Evolutionary conservation across 2,888 invertebrate species (phyloP).

Genomic region (Holacanthella duospinosa): DNA sequence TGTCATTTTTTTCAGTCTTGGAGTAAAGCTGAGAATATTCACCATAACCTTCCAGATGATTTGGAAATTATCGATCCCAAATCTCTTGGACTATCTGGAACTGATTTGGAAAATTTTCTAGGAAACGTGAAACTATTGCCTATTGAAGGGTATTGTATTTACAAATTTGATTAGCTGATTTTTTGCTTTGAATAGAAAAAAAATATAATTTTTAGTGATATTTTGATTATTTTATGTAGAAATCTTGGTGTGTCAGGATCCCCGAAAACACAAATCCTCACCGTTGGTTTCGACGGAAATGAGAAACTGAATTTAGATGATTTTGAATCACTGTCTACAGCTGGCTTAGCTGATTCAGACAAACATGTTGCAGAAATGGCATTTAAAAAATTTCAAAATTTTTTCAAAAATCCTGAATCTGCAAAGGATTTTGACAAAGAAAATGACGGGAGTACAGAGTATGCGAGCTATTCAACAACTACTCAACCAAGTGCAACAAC

Average conservation of each 20-base stretch:
- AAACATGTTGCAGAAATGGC: slow-evolving; percentile 34
- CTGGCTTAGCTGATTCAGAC: slow-evolving; percentile 25
- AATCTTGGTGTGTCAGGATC: slow-evolving; percentile 13
- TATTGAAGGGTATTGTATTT: slow-evolving; percentile 24
- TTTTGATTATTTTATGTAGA: not conserved
- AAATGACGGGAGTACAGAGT: not conserved
- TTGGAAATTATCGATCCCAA: slow-evolving; percentile 37
- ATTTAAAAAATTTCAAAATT: slow-evolving; percentile 33
- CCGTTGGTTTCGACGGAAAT: slow-evolving; percentile 37
- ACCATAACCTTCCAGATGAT: slow-evolving; percentile 34
- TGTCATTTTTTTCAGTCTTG: not conserved
- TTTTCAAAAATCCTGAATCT: slow-evolving; percentile 22
- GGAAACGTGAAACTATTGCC: slow-evolving; percentile 36
- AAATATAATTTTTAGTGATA: not conserved
- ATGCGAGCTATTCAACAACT: not conserved
- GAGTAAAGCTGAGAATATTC: slow-evolving; percentile 4
- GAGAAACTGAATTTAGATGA: slow-evolving; percentile 35
- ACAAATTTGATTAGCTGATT: not conserved
- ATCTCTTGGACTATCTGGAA: slow-evolving; percentile 31
- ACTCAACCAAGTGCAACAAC: slow-evolving; percentile 14
- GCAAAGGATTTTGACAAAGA: slow-evolving; percentile 17
- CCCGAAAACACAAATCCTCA: slow-evolving; percentile 34
- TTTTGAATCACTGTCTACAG: slow-evolving; percentile 24
- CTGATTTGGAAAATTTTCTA: slow-evolving; percentile 33
- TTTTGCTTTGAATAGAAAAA: not conserved